Conservation (phyloP, 2,888 invertebrate species). For the Charanyca ferruginea region DNA sequence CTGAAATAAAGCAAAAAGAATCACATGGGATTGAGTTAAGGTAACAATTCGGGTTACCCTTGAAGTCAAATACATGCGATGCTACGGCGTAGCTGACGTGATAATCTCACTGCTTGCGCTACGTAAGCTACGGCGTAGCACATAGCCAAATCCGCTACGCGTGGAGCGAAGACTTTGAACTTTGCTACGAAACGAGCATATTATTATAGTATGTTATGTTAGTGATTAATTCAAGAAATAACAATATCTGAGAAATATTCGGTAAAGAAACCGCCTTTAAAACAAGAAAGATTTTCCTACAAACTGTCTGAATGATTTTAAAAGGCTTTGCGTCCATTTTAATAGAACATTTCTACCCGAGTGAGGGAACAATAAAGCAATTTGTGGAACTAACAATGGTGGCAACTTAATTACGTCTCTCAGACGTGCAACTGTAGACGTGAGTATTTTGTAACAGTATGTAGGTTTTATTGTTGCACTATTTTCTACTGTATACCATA, state of each 20-base stretch:
- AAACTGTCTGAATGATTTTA: not conserved
- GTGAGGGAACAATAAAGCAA: constrained; percentile 35
- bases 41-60: not conserved
- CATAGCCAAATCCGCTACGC: not conserved
- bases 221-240: not conserved
- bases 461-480: not conserved
- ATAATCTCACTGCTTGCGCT: not conserved
- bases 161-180: not conserved
- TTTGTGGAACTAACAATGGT: constrained; percentile 29
- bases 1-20: not conserved
- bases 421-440: constrained; percentile 3
- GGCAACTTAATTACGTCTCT: constrained; percentile 32
- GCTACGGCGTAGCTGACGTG: constrained; percentile 11
- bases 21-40: not conserved
- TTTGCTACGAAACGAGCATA: not conserved
- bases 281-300: not conserved
- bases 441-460: constrained; percentile 16
- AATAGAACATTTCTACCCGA: constrained; percentile 7
- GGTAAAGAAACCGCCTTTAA: not conserved
- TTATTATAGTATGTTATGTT: too few relatives aligned
- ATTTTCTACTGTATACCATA: too few relatives aligned
- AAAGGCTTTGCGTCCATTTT: not conserved
- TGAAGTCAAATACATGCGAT: too few relatives aligned
- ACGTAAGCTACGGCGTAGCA: constrained; percentile 27
- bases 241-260: not conserved